Base-by-base conservation (phyloP, 2,113 vertebrate genomes). In the Paralichthys olivaceus region DNA sequence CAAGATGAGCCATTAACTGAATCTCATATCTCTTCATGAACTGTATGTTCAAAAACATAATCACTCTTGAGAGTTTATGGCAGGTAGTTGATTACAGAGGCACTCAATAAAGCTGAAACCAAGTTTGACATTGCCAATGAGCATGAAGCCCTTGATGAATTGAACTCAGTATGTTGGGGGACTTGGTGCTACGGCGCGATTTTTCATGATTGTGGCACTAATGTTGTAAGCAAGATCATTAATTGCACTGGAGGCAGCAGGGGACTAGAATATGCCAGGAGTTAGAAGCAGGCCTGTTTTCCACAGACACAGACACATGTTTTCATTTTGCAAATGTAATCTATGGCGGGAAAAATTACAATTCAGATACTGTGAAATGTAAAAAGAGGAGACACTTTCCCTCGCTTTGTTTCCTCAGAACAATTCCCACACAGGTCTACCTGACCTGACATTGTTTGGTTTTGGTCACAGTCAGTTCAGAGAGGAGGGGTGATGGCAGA, bases 161-260 rank as follows among this genome's bases (percentile, higher is more conserved):
- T 80, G 49, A 79, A 66, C 60, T 75, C 71, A 79, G 80, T 88
- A 70, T 86, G 81, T 80, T 81, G 32, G 76, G 72, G 69, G 70
- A 66, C 79, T 14, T 76, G 4, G 55, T 43, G 63, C 76, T 80
- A 87, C 25, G 4, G 56, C 64, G 34, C 28, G 37, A 87, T 88
- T 89, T 89, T 83, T 88, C 76, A 87, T 85, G 67, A 86, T 70
- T 81, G 72, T 81, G 67, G 65, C n/a, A 34, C 72, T 85, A 85
- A 90, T 87, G 84, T 81, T 79, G 69, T 86, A 80, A 89, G 80
- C 75, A 76, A 76, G 76, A 86, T 87, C 75, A 87, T 91, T 89
- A 89, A 90, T 83, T 87, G 82, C 65, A 20, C 34, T 20, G 28
- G 67, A 66, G 53, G 62, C 25, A 26, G 64, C 61, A 28, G 40